Percentiles rank a stretch among this genome's conserved stretches.
Evolutionary conservation across 92 coral and sea anemone genomes (phyloP).

Genomic region (Palythoa grandis): DNA sequence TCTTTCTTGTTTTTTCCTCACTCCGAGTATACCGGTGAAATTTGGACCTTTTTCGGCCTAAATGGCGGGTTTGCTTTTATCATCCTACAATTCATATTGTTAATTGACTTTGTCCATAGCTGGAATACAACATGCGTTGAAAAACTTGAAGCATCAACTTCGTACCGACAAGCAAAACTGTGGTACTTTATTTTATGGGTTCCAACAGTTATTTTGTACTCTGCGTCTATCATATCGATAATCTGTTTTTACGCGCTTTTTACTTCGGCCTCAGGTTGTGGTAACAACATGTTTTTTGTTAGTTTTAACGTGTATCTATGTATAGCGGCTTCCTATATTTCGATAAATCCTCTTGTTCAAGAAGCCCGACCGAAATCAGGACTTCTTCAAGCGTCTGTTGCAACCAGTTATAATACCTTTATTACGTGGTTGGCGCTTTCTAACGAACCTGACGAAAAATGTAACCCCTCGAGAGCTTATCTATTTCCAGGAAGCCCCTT

Average conservation of each 20-base stretch:
- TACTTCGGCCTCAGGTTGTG: conserved; percentile 77
- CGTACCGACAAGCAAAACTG: conserved; percentile 58
- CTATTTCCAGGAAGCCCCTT: conserved; percentile 87
- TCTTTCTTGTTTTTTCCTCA: conserved; percentile 87
- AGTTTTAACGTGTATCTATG: conserved; percentile 88
- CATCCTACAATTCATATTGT: conserved; percentile 78
- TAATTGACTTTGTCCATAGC: conserved; percentile 80
- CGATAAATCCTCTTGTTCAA: conserved; percentile 87
- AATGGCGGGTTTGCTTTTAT: conserved; percentile 96
- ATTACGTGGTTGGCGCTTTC: conserved; percentile 96
- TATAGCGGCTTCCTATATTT: conserved; percentile 88
- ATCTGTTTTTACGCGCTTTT: conserved; percentile 71
- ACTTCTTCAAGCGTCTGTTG: conserved; percentile 91
- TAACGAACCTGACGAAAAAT: conserved; percentile 84
- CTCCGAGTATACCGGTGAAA: conserved; percentile 94
- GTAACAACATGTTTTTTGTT: conserved; percentile 88
- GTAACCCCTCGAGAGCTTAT: conserved; percentile 86
- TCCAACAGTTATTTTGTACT: conserved; percentile 83
- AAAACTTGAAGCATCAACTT: conserved; percentile 63
- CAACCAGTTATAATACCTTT: conserved; percentile 88
- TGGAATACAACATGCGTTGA: conserved; percentile 87
- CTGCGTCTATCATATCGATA: conserved; percentile 80
- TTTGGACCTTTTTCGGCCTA: conserved; percentile 96
- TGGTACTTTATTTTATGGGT: conserved; percentile 83
- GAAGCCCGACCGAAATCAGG: conserved; percentile 97